Evolutionary conservation across 2,888 invertebrate genomes (phyloP), one percentile per base, ranked within the genome.

Genomic region (Melanophora roralis): DNA sequence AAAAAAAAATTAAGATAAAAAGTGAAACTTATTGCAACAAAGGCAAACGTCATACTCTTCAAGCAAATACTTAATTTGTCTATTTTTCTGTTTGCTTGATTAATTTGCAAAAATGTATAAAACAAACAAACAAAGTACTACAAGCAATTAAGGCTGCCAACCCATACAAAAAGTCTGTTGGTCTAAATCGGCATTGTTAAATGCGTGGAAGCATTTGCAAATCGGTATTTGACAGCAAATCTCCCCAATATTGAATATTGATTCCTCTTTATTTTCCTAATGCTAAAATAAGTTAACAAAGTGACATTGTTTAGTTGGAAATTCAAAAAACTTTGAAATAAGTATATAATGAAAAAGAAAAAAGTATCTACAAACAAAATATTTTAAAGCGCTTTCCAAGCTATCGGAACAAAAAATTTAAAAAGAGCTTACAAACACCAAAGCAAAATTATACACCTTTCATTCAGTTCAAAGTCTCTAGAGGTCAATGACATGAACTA

Each of bases 401-500:
- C 45, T 14, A n/a, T 27, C 6, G n/a, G n/a, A 55, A 23, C 16
- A 64, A 59, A 67, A 51, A 23, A 49, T 14, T 47, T 21, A 34
- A 49, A 11, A 64, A 27, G 53, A 32, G 60, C 19, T 38, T 53
- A 67, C 53, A 60, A 65, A 43, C 40, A 67, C 53, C 6, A n/a
- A 69, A 23, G 36, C 45, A 62, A 49, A 76, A 73, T 57, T 57
- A 73, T 76, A 72, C 68, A 64, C 76, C 80, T 80, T 80, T 80
- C 76, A 72, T 76, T 76, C 72, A 72, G 57, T 53, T 49, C 27
- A 45, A 36, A 47, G 34, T 6, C 68, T 51, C 16, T 75, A 43
- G 80, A 80, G 80, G 80, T 80, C 80, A 80, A 80, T 80, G 80
- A 80, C 80, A 80, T 80, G 80, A 68, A 80, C 80, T 80, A 80